Conservation (phyloP, 2,888 invertebrate genomes). For the Caenorhabditis becei region DNA sequence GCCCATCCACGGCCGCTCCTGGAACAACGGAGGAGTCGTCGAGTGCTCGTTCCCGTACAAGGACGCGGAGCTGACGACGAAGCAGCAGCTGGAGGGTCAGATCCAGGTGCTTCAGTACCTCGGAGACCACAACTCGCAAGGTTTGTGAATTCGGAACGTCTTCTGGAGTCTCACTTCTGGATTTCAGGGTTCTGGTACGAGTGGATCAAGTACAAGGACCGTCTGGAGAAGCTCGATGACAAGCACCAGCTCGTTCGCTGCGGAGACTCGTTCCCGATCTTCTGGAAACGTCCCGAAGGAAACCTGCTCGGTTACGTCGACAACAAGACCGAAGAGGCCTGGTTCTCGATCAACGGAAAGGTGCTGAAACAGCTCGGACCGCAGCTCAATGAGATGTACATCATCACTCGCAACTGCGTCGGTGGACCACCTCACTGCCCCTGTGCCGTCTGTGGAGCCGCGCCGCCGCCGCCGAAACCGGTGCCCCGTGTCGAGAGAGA, state of each 20-base stretch:
- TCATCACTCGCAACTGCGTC: conserved; percentile 74
- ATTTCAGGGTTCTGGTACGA: conserved; percentile 74
- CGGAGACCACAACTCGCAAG: conserved; percentile 75
- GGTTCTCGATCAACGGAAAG: conserved; percentile 74
- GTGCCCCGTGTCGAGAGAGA: conserved; percentile 73
- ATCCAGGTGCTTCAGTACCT: conserved; percentile 79
- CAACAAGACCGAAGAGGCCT: conserved; percentile 77
- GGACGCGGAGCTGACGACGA: conserved; percentile 72
- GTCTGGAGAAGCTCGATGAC: conserved; percentile 71
- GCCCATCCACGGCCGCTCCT: conserved; percentile 73
- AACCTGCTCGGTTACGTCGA: conserved; percentile 72
- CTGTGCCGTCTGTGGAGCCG: conserved; percentile 47
- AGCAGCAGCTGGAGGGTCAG: conserved; percentile 75
- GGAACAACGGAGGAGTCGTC: conserved; percentile 78
- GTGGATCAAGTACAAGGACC: conserved; percentile 78
- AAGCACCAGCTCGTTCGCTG: conserved; percentile 74
- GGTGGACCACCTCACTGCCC: conserved; percentile 68
- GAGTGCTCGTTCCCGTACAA: conserved; percentile 77
- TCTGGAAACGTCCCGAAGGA: conserved; percentile 72
- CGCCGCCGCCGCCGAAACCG: conserved; percentile 55
- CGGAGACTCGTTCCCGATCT: conserved; percentile 78
- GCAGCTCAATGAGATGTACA: conserved; percentile 74
- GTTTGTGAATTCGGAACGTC: background rate
- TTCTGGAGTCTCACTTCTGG: background rate
- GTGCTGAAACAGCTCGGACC: conserved; percentile 60